Evolutionary conservation across 2,888 invertebrate species (phyloP), one percentile per base, ranked within the genome.

Genomic region (Abscondita cerata): DNA sequence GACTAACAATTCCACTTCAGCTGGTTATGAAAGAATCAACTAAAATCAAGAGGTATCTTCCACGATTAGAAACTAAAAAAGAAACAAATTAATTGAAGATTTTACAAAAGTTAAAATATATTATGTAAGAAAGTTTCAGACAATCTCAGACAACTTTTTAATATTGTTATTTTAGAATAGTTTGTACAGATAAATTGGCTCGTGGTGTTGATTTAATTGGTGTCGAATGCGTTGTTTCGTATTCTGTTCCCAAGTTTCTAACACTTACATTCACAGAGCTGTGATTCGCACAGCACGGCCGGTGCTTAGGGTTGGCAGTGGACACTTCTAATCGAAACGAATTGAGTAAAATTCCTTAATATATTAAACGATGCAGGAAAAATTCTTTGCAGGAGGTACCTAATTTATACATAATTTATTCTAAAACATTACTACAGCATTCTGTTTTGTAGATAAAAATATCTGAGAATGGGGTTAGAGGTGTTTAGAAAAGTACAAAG

Each of bases 261-360:
- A 94, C 80, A 94, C 92, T 0, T 97, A 97, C 76, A 91, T 98
- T 68, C 98, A 98, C 79, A 86, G 98, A 76, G 90, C 93, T 9
- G 98, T 98, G n/a, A n/a, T n/a, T 4, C 84, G 98, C 72, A 98
- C 98, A 8, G 98, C 96, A 85, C 98, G 69, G 96, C 95, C n/a
- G 98, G 98, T 0, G 86, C 68, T 76, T 80, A 8, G 99, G 99
- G 8, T 87, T 88, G 38, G 94, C 97, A 0, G 82, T 98, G 36
- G n/a, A 95, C 96, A 0, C 79, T 98, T 52, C 81, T 97, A 12
- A 83, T 86, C 16, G 82, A 85, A 31, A 84, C 70, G 91, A 92
- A 80, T 75, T 87, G 15, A 69, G 71, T 1, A 73, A 77, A n/a
- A 52, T 85, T 84, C 64, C 76, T 75, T 48, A 71, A 70, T 25